Evolutionary conservation across 2,113 vertebrate genomes (phyloP), one percentile per base, ranked within the genome.

Genomic region (Protobothrops mucrosquamatus): DNA sequence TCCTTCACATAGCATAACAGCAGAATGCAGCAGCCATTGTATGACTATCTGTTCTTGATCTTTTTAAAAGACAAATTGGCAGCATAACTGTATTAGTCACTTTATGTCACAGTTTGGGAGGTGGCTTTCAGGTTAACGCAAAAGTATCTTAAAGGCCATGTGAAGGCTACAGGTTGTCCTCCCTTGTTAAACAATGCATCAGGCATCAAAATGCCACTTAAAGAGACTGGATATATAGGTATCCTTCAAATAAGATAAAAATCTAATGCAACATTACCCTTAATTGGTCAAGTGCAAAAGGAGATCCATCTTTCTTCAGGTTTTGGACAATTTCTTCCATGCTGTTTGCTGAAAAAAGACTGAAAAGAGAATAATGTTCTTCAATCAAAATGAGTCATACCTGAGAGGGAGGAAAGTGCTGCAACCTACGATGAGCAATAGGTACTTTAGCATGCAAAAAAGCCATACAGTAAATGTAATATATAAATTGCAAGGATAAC

Each of bases 301-400:
- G 95, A 0, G 99, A 99, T 59, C 97, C 98, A 51, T 99, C 99
- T n/a, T 97, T 96, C 93, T 97, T 98, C 94, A 99, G 97, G 39
- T 98, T 99, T 93, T 98, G 94, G 96, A 99, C 55, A 69, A 99
- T 98, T 96, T 98, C 98, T 96, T 99, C 99, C 96, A 99, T 89
- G 1, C 96, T 99, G 94, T 94, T 95, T 93, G 97, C 97, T 94
- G 98, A 97, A 97, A 99, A 99, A 54, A 99, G 90, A 92, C 99
- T 99, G 94, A 15, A 90, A 95, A 92, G n/a, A 57, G 93, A 95
- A 94, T 48, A 95, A 59, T 43, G 11, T 85, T 87, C 0, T 34
- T 56, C n/a, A 92, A 3, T 43, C 74, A 90, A 59, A 24, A 57
- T 29, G 55, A 85, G 52, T 48, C 39, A 14, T 56, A 55, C 34